Base-by-base conservation (phyloP, 2,888 invertebrate species). In the Allophyes oxyacanthae region DNA sequence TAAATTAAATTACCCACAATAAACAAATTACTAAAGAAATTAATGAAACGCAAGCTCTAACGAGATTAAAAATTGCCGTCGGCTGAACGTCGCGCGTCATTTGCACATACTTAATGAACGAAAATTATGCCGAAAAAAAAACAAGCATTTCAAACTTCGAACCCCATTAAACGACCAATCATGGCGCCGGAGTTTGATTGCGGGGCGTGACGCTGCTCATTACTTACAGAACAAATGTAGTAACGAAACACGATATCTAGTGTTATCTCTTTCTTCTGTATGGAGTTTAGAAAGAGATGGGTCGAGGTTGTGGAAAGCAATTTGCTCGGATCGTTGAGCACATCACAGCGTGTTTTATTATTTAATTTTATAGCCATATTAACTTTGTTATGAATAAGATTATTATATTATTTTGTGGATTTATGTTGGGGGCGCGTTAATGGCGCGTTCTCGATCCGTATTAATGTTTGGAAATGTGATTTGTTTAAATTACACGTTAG, bases 321-420 rank as follows among this genome's bases (percentile, higher is more conserved):
- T 85, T 86, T 86, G 77, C 79, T 73, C 73, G 80, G 84, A 77
- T 79, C 81, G 83, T 82, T 72, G 72, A 71, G 71, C 74, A 72
- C 77, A 87, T 82, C 85, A 88, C 89, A 89, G 86, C 81, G 80
- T 88, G 90, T 91, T 91, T 88, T 91, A 91, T 75, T 81, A 81
- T 93, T 94, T 92, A 91, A 92, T 90, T 89, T 91, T 86, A 90
- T 90, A 86, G 86, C 83, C 79, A 82, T 87, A 90, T 88, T 87
- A 89, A 75, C 64, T 67, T 89, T 89, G 87, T 90, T 91, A 89
- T 91, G 89, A 91, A 89, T 90, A 89, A 87, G 83, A 88, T 89
- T 89, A 87, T 83, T 77, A 79, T 79, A 70, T 89, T 90, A 87
- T 80, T n/a, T n/a, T 71, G 79, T 78, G 82, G 83, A 88, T 90